Evolutionary conservation across 2,113 vertebrate genomes (phyloP), one percentile per base, ranked within the genome.

Genomic region (Lepus europaeus): DNA sequence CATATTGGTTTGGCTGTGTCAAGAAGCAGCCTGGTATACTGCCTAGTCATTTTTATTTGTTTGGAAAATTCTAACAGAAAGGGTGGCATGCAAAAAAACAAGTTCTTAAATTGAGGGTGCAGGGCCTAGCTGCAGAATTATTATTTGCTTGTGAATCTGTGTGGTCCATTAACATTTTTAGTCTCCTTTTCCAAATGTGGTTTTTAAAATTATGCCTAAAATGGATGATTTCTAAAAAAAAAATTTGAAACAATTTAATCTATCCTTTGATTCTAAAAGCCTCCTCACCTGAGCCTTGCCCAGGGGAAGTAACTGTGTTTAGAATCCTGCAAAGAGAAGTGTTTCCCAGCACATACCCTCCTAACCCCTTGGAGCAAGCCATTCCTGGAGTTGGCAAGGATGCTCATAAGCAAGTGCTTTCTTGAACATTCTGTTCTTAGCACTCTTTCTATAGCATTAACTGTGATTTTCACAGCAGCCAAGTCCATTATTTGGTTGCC

Each of bases 141-240:
- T 36, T 36, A 49, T 29, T 36, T 70, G 12, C 17, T 23, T 53
- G 10, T 3, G 29, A 72, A 29, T 6, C 7, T 61, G 5, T 22
- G 25, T 29, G 29, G 31, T 74, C 19, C 70, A 59, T 66, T 76
- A 25, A 25, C 14, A 84, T 82, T 11, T 4, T 76, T 63, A 12
- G 31, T 45, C 3, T 9, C 89, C 27, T 31, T 53, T 91, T 87
- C 64, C 33, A 87, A 83, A 72, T 69, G 69, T 29, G 6, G 6
- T 64, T 69, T 93, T 85, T 61, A 20, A 27, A 93, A 63, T 70
- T 33, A 87, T 51, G 17, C 9, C 45, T 90, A 89, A 81, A 63
- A n/a, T 45, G 51, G 17, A 6, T 93, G 70, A 49, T 59, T 84
- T 91, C 39, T 91, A 94, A 91, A 45, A 91, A 45, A 91, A 45